Evolutionary conservation across 1,140 invertebrate species (phyloP).

Genomic region (Drosophila jambulina): DNA sequence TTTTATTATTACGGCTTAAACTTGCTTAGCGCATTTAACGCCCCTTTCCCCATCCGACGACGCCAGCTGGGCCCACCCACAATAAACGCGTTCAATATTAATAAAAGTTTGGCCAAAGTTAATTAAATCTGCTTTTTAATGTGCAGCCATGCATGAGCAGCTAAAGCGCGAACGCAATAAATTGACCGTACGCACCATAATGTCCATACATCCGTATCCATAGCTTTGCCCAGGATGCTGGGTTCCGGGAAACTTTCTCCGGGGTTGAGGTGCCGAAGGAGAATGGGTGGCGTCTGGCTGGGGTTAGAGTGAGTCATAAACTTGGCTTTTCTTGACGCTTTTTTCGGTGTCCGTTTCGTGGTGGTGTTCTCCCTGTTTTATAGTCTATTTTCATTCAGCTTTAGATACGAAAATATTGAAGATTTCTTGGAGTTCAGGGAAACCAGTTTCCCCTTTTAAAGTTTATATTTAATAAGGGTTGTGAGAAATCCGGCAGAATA

Average conservation of each 20-base stretch:
- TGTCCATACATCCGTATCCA: slow-evolving; percentile 58
- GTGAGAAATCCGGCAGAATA: not conserved
- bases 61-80: slow-evolving; percentile 43
- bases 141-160: slow-evolving; percentile 74
- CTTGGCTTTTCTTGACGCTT: slow-evolving; percentile 34
- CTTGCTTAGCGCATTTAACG: slow-evolving; percentile 73
- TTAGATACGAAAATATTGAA: slow-evolving; percentile 3
- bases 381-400: slow-evolving; percentile 7
- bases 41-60: slow-evolving; percentile 13
- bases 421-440: not conserved
- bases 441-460: not conserved
- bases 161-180: slow-evolving; percentile 72
- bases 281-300: not conserved
- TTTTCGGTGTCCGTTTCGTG: slow-evolving; percentile 16
- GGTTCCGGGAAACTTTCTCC: slow-evolving; percentile 31
- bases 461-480: not conserved
- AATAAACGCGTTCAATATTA: slow-evolving; percentile 77
- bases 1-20: slow-evolving; percentile 74
- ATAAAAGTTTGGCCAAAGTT: slow-evolving; percentile 81
- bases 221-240: slow-evolving; percentile 28
- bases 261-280: slow-evolving; percentile 23
- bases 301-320: slow-evolving; percentile 46
- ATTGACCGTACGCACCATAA: slow-evolving; percentile 71
- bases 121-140: slow-evolving; percentile 83
- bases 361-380: slow-evolving; percentile 9